Percentiles rank a stretch among this genome's conserved stretches.
Conservation (phyloP, 2,113 vertebrate genomes). For the Alethe castanea region DNA sequence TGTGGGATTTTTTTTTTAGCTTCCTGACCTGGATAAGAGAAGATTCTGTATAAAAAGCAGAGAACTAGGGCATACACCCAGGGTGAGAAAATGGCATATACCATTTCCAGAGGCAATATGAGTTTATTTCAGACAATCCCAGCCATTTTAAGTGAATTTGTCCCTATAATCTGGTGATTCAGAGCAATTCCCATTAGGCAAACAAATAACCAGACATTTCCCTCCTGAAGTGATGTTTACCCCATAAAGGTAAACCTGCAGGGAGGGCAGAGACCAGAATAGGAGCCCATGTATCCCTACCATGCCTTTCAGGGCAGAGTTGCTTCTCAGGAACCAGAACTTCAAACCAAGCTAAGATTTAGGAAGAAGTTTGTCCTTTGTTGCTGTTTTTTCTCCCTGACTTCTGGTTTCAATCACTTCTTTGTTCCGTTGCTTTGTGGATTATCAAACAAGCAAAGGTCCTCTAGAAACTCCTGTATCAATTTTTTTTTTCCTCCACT, state of each 20-base stretch:
- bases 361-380: background rate
- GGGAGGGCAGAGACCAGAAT: rapidly evolving
- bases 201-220: background rate
- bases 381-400: background rate
- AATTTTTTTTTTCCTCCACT: background rate
- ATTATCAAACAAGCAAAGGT: background rate
- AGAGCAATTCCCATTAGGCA: background rate
- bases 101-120: background rate
- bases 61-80: background rate
- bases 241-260: background rate
- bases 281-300: background rate
- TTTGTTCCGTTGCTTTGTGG: background rate
- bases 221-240: background rate
- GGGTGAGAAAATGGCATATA: background rate
- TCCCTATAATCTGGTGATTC: background rate
- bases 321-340: background rate
- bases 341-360: background rate
- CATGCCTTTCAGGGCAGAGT: background rate
- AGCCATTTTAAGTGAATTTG: background rate
- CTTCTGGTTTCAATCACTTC: background rate
- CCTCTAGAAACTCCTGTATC: background rate
- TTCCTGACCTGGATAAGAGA: background rate
- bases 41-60: background rate
- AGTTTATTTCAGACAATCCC: background rate
- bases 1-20: background rate